Evolutionary conservation across 2,888 invertebrate species (phyloP), one percentile per base, ranked within the genome.

Genomic region (Athripsodes cinereus): DNA sequence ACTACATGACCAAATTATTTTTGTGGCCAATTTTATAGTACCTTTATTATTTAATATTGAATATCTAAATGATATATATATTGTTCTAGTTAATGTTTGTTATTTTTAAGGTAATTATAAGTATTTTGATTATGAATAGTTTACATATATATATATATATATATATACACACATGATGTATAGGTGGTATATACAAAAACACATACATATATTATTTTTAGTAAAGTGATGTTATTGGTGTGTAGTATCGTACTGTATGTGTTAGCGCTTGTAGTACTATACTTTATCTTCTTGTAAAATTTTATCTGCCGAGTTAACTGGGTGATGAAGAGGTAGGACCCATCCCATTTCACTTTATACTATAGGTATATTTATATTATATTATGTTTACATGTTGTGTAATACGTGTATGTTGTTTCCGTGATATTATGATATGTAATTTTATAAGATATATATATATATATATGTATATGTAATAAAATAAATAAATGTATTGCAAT

Each of bases 381-480:
- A n/a, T n/a, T n/a, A n/a, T n/a, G n/a, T n/a, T n/a, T n/a, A n/a
- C n/a, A n/a, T n/a, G n/a, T n/a, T n/a, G 10, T 26, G 26, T 26
- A 26, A 26, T 26, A 26, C 10, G 26, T 26, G 26, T 63, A 64
- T 62, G 57, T 47, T 55, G 49, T 58, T 58, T 59, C 56, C 56
- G 35, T 59, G 49, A 59, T 59, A 61, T 63, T 58, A 59, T 64
- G 63, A 57, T 64, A 63, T 63, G 64, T 59, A 61, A 64, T 67
- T 68, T 67, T 68, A 68, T 67, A 65, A 65, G 64, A 66, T 63
- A 62, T 68, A 62, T 64, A 57, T 61, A 64, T 64, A 64, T 64
- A 63, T 61, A 63, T 65, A 61, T 62, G 60, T 62, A 61, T 61
- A 60, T 63, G 62, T 63, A 63, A 61, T 62, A 65, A 61, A 58